Base-by-base conservation (phyloP, 1,140 invertebrate species). In the Sycophila sp. region DNA sequence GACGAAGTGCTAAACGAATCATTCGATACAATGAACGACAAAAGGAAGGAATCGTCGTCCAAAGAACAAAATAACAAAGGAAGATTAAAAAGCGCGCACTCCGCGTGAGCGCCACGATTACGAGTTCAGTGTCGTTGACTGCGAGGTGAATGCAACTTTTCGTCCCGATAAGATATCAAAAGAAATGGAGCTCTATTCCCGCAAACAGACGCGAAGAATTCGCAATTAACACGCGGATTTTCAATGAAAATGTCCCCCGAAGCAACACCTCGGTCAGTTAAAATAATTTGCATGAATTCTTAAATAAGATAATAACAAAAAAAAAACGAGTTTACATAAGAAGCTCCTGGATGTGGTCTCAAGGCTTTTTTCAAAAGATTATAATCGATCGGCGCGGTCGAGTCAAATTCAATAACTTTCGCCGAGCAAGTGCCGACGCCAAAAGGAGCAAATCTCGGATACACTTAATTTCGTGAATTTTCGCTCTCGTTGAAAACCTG, bases 401-500 rank as follows among this genome's bases (percentile, higher is more conserved):
- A 58, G 19, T 56, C 4, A 38, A 30, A 36, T 36, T n/a, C 24
- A 45, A 19, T 65, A 11, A 63, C 63, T 65, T 47, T 55, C 53
- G 42, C 6, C 19, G 24, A 1, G 19, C 42, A n/a, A 40, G 26
- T 19, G 24, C 28, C n/a, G 45, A 40, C 10, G 28, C 28, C 13
- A 30, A 38, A 58, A 51, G 6, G 55, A 34, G 38, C 11, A 47
- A 56, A 45, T 3, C 15, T 53, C n/a, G 30, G 6, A 15, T 58
- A 58, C 26, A 55, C 49, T 51, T 62, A 69, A 69, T 69, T 63
- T 69, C 13, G 58, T 63, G 22, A 63, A 69, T 65, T 49, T 70
- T 66, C 72, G 66, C 66, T 71, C 68, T 65, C 64, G 62, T 60
- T 62, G 47, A 66, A 38, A 66, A 65, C 62, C 53, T 59, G 56